Conservation (phyloP, 2,113 vertebrate species). For the Cettia cetti region DNA sequence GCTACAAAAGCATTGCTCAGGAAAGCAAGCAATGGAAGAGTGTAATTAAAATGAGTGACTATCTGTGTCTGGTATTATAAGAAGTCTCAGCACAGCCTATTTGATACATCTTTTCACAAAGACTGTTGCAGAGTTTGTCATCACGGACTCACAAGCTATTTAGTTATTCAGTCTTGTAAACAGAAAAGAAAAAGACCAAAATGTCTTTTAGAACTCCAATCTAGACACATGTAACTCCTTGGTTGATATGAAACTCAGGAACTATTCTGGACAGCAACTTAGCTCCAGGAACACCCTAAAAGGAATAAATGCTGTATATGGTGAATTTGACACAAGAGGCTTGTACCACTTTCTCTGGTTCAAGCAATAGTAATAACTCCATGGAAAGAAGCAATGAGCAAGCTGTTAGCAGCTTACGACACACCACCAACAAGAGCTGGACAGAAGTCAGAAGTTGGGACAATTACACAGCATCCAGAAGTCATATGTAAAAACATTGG, state of each 20-base stretch:
- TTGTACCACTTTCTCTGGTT: background rate
- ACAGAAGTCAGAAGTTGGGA: background rate
- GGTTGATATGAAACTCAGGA: background rate
- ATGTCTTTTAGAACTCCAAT: background rate
- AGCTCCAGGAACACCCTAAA: background rate
- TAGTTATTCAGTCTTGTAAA: background rate
- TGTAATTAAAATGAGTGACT: background rate
- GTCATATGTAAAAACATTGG: rapidly evolving
- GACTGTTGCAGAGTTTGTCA: background rate
- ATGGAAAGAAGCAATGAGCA: background rate
- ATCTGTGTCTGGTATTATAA: background rate
- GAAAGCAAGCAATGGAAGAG: background rate
- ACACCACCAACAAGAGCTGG: background rate
- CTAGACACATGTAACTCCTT: background rate
- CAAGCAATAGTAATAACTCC: background rate
- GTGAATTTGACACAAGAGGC: background rate
- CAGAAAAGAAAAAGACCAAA: background rate
- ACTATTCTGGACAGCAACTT: background rate
- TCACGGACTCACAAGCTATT: background rate
- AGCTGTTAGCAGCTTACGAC: background rate
- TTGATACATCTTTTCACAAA: background rate
- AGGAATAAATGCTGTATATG: background rate
- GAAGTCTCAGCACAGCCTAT: background rate
- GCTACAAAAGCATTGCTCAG: background rate
- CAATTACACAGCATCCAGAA: background rate